A percentile compares a stretch with the other conserved stretches of the same genome.
phyloP scores from a whole-genome alignment of 2,113 vertebrate genomes.

The Hypocryptadius cinnamomeus region DNA sequence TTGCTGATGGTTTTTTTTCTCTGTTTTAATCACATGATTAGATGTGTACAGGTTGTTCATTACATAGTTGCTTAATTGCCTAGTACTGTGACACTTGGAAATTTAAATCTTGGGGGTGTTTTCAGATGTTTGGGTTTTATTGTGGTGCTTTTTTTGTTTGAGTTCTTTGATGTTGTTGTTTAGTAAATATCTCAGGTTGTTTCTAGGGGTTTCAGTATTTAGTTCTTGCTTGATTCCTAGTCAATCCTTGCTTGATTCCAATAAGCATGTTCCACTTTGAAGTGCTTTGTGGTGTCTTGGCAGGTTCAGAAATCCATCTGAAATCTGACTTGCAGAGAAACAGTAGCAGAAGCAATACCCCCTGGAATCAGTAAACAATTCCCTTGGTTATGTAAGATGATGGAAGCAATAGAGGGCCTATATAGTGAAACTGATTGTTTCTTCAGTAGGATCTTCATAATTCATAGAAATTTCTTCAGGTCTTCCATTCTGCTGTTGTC shows the following conservation, averaged over 20 bases:
- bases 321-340: neutral
- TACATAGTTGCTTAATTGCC: neutral
- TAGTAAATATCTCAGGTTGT: neutral
- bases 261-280: neutral
- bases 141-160: neutral
- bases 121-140: neutral
- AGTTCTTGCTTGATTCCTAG: neutral
- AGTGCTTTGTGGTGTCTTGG: neutral
- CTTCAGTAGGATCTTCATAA: constrained; percentile 55
- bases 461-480: constrained; percentile 71
- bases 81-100: neutral
- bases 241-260: neutral
- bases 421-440: constrained; percentile 75
- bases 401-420: constrained; percentile 13
- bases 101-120: neutral
- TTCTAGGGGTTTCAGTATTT: neutral
- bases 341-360: neutral
- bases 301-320: neutral
- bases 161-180: neutral
- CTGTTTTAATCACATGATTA: neutral
- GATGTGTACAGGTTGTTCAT: neutral
- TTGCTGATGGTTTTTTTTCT: neutral
- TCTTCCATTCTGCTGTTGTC: constrained; percentile 35
- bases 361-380: neutral
- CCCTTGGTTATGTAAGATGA: neutral